phyloP scores from a whole-genome alignment of 1,140 invertebrate species.

The Pseudomyrmex cubaensis region DNA sequence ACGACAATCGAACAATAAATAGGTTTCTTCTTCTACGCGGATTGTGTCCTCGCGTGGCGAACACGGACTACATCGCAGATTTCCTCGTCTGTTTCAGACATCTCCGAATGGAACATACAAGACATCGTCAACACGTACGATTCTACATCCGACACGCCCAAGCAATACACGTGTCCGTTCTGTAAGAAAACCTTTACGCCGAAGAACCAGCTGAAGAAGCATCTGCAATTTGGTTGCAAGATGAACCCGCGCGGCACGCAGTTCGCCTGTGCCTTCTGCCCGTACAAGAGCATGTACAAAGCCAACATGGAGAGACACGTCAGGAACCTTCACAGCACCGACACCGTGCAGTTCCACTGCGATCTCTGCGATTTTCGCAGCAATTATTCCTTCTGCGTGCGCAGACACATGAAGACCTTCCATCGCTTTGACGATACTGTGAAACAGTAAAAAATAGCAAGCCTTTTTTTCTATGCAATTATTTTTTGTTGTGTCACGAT shows the following conservation, averaged over 20 bases:
- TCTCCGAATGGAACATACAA: constrained; percentile 49
- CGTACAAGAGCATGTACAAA: constrained; percentile 81
- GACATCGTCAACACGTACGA: constrained; percentile 9
- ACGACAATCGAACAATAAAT: constrained; percentile 12
- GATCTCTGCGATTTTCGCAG: constrained; percentile 81
- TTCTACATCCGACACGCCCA: constrained; percentile 55
- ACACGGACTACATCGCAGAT: constrained; percentile 58
- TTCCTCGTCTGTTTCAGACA: constrained; percentile 67
- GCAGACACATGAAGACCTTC: constrained; percentile 80
- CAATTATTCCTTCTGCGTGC: constrained; percentile 81
- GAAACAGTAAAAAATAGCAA: constrained; percentile 26
- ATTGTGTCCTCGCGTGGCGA: constrained; percentile 15
- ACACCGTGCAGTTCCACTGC: constrained; percentile 80
- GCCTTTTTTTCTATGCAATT: not conserved
- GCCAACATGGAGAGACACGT: constrained; percentile 82
- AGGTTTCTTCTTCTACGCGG: constrained; percentile 8
- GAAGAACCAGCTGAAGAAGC: constrained; percentile 81
- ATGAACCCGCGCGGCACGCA: constrained; percentile 76
- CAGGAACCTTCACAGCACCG: constrained; percentile 79
- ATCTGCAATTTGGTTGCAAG: constrained; percentile 82
- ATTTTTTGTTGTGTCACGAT: not conserved
- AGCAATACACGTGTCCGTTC: constrained; percentile 77
- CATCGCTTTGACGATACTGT: constrained; percentile 56
- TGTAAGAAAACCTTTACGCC: constrained; percentile 81
- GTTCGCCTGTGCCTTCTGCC: constrained; percentile 79